Evolutionary conservation across 1,140 invertebrate species (phyloP).

Genomic region (Nasonia vitripennis): DNA sequence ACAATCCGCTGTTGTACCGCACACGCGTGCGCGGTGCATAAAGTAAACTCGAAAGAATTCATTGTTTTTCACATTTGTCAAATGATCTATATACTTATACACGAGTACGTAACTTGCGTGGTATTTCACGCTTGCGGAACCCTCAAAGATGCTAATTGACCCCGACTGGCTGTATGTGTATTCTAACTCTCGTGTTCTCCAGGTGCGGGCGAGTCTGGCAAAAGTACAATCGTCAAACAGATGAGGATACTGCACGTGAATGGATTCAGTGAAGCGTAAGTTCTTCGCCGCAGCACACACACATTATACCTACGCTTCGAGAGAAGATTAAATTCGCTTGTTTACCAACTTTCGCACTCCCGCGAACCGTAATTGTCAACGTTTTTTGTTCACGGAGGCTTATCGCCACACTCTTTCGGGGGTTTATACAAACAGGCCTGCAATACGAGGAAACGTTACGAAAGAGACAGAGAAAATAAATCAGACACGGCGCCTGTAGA

Average conservation of each 20-base stretch:
- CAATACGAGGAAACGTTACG: not conserved
- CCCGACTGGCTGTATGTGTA: not conserved
- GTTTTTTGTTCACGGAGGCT: not conserved
- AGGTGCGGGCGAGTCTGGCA: conserved; percentile 97
- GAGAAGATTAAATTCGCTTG: not conserved
- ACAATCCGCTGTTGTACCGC: no score
- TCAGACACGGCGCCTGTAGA: not conserved
- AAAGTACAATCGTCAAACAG: conserved; percentile 99
- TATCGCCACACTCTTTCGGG: not conserved
- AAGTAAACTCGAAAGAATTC: not conserved
- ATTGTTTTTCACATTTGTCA: no score
- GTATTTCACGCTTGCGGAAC: not conserved
- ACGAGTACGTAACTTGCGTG: not conserved
- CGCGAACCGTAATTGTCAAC: not conserved
- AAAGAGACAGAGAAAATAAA: no score
- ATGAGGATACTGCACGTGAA: conserved; percentile 99
- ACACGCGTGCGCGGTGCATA: not conserved
- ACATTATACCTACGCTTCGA: not conserved
- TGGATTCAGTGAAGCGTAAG: conserved; percentile 94
- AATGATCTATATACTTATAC: no score
- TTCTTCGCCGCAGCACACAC: conserved; percentile 50
- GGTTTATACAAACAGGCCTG: not conserved
- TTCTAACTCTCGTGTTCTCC: conserved; percentile 8
- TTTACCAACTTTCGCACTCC: not conserved
- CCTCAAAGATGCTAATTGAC: not conserved